Evolutionary conservation across 2,797 vertebrate species (phyloP).

Genomic region (Anguilla marmorata): DNA sequence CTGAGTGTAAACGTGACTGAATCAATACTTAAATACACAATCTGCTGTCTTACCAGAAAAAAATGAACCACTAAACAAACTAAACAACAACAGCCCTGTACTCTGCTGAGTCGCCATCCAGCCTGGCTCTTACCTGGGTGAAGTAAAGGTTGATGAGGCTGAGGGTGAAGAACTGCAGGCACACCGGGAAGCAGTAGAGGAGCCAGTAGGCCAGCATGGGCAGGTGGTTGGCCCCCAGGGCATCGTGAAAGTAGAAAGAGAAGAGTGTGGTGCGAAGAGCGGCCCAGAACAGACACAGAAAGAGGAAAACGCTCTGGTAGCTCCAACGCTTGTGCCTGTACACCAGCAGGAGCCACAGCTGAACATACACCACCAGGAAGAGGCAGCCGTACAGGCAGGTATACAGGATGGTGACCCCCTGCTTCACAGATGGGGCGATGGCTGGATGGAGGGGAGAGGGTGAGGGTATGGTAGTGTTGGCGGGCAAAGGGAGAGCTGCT

Average conservation of each 20-base stretch:
- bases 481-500: constrained; percentile 33
- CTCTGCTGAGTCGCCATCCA: background rate
- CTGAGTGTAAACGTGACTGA: too few species aligned
- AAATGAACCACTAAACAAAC: too few species aligned
- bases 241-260: constrained; percentile 83
- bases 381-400: constrained; percentile 75
- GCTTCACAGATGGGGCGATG: constrained; percentile 77
- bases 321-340: constrained; percentile 85
- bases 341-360: constrained; percentile 83
- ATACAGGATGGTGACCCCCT: constrained; percentile 83
- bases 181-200: constrained; percentile 87
- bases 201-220: constrained; percentile 79
- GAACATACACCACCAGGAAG: constrained; percentile 80
- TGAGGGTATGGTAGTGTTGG: constrained; percentile 51
- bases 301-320: constrained; percentile 87
- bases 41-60: too few species aligned
- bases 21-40: too few species aligned
- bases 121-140: constrained; percentile 74
- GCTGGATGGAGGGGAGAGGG: constrained; percentile 75
- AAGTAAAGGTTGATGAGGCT: constrained; percentile 88
- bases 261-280: constrained; percentile 84
- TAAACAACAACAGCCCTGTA: background rate
- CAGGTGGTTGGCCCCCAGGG: constrained; percentile 79
- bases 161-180: constrained; percentile 89
- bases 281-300: constrained; percentile 85